Evolutionary conservation across 2,797 vertebrate genomes (phyloP), one percentile per base, ranked within the genome.

Genomic region (Psittacula derbiana): DNA sequence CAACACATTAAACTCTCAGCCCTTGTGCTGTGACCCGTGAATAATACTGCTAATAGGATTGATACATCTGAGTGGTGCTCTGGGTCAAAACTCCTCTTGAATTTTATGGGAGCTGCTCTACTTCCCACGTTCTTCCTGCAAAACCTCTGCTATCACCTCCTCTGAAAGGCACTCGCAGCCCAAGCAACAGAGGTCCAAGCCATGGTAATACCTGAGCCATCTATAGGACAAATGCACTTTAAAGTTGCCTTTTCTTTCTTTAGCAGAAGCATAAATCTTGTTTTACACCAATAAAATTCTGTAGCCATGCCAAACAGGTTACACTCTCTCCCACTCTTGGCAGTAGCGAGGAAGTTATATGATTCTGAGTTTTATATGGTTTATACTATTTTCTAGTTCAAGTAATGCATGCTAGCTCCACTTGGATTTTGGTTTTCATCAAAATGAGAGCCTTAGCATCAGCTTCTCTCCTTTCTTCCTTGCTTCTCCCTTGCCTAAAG

Each of bases 1-100:
- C 86, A 93, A 93, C 82, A 92, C 62, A 65, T 46, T 38, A 52
- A 81, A 20, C 88, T 38, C 89, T 60, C 20, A 43, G 71, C 55
- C 92, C 46, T 36, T 6, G 36, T 76, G 92, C 92, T 2, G 1
- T 90, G 86, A 95, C 91, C 88, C 12, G 5, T 86, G 88, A 86
- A 52, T 72, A 88, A 75, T n/a, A 20, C 38, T 13, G 44, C 50
- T 79, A 82, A 70, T 55, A 50, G 62, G 80, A 93, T 15, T 86
- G 84, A 67, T 53, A 47, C 0, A 0, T 71, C 64, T 62, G 61
- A 40, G 21, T 2, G 0, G 43, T 3, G 1, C 43, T 55, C 6
- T 0, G 4, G 13, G 49, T 75, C 66, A 75, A 46, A 96, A 46
- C 76, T 80, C 49, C 57, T 4, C 12, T 13, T 40, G 73, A 50